Evolutionary conservation across 2,797 vertebrate species (phyloP), one percentile per base, ranked within the genome.

Genomic region (Austrolebias charrua): DNA sequence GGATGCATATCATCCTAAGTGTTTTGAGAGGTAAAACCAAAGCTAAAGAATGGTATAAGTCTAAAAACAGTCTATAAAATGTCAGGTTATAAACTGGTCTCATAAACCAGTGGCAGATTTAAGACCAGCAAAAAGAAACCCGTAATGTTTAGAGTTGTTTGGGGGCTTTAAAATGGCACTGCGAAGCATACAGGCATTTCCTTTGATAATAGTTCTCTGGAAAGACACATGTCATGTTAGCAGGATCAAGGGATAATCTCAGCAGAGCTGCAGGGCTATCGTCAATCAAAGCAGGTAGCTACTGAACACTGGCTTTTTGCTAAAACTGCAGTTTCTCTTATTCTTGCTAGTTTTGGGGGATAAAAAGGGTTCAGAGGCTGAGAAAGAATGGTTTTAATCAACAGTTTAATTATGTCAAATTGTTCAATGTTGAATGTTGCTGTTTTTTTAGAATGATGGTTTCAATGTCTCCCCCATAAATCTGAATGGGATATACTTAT

Each of bases 221-320:
- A 71, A 79, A 72, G 70, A 86, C 71, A 63, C 52, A 69, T 75
- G 68, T 75, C 75, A 76, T 71, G 40, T 51, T 54, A 52, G 72
- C 64, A 68, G 66, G 61, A 44, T 57, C 51, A 33, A 72, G 60
- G 65, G 80, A 78, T 74, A 72, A 73, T 79, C 74, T 71, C 68
- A 51, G 70, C 76, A 75, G 65, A 64, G 69, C 63, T 79, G 66
- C 66, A 65, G 78, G 76, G 66, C 69, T 19, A 14, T 60, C 15
- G 78, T 86, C 64, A 73, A 81, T 88, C 83, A 88, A 38, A 69
- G 50, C 71, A 65, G 63, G 71, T 70, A 74, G 74, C 62, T 80
- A 85, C 74, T 75, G 81, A 87, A 77, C 66, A 71, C 20, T 28
- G 49, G 24, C 24, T 59, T 42, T 60, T 42, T 31, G 52, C 28